Conservation (phyloP, 1,140 invertebrate species). For the Lucilia cuprina region DNA sequence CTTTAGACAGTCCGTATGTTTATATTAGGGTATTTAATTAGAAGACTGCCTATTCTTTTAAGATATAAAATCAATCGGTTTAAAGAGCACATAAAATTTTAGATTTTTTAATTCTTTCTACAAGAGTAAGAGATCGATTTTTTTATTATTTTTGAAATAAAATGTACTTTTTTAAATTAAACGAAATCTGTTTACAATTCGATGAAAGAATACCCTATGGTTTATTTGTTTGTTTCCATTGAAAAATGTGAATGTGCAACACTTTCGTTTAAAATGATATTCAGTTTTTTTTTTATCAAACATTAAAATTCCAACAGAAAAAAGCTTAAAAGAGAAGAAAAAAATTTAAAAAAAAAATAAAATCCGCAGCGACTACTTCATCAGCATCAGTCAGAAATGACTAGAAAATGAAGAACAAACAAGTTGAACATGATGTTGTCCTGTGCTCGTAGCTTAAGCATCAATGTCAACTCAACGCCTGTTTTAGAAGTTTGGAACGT, state of each 20-base stretch:
- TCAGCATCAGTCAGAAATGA: conserved; percentile 20
- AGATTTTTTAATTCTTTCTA: too few species aligned
- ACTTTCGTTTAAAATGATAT: background rate
- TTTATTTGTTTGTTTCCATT: too few species aligned
- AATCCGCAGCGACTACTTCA: conserved; percentile 17
- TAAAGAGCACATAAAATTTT: too few species aligned
- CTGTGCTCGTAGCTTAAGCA: conserved; percentile 9
- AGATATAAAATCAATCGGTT: too few species aligned
- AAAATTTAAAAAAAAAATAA: background rate
- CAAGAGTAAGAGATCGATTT: too few species aligned
- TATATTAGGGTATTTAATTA: too few species aligned
- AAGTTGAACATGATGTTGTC: conserved; percentile 24
- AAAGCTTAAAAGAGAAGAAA: background rate
- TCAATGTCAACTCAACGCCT: conserved; percentile 25
- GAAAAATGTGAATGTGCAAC: background rate
- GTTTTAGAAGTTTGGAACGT: conserved; percentile 16
- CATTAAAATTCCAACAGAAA: background rate
- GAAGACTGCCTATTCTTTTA: too few species aligned
- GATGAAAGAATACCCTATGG: too few species aligned
- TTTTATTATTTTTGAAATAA: too few species aligned
- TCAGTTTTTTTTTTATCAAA: background rate
- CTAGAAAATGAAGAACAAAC: conserved; percentile 3
- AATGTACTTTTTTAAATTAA: too few species aligned
- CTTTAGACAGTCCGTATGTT: too few species aligned
- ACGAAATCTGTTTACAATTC: too few species aligned